Percentiles rank a stretch among this genome's conserved stretches.
Evolutionary conservation across 2,797 vertebrate genomes (phyloP).

Genomic region (Denticeps clupeoides): DNA sequence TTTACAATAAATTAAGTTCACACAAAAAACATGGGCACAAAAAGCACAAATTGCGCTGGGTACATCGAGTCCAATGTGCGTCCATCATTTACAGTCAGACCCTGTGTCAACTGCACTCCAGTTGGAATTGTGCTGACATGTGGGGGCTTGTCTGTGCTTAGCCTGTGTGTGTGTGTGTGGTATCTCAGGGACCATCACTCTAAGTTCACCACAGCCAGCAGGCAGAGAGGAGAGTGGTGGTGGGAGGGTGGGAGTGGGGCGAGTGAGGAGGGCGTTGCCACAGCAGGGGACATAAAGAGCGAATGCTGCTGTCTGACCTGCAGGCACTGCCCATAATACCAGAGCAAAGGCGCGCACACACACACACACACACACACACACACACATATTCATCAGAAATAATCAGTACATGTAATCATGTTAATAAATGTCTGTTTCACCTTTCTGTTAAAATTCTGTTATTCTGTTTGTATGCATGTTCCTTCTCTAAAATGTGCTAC

Average conservation of each 20-base stretch:
- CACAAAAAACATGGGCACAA: background rate
- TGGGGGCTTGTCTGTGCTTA: background rate
- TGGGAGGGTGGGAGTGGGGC: background rate
- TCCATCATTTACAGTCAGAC: constrained; percentile 3
- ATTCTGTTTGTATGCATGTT: too few species aligned
- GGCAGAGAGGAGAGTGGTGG: constrained; percentile 13
- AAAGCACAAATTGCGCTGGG: background rate
- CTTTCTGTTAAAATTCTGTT: too few species aligned
- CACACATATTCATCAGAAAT: too few species aligned
- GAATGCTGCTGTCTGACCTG: background rate
- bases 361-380: too few species aligned
- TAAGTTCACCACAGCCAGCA: constrained; percentile 31
- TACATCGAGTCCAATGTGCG: background rate
- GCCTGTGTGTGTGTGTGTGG: background rate
- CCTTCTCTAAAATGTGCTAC: too few species aligned
- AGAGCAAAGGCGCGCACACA: too few species aligned
- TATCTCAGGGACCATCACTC: constrained; percentile 41
- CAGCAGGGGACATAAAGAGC: background rate
- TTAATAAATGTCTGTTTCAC: too few species aligned
- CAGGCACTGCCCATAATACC: background rate
- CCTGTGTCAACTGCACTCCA: background rate
- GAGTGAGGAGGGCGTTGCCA: too few species aligned
- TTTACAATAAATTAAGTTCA: constrained; percentile 17
- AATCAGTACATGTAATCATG: too few species aligned
- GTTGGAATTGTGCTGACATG: background rate